Base-by-base conservation (phyloP, 2,888 invertebrate genomes). In the Hypomecis punctinalis region DNA sequence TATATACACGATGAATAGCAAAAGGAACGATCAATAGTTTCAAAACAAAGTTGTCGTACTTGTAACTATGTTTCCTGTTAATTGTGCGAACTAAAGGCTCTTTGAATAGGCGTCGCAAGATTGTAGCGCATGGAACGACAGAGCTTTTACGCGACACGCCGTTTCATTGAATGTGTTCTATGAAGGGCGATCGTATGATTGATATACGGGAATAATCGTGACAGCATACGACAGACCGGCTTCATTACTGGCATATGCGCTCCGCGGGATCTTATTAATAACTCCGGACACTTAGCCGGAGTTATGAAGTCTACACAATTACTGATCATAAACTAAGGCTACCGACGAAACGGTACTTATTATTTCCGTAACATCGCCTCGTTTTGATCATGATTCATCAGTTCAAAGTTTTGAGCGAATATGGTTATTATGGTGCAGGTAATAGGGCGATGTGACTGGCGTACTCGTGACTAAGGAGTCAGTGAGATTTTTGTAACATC, bases 381-480 rank as follows among this genome's bases (percentile, higher is more conserved):
- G 58, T 76, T 76, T 69, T 66, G 67, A 72, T 69, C 69, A 65
- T 78, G 73, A 75, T 71, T 74, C 78, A 76, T 68, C 68, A 69
- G 68, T 72, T 67, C 63, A 72, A 69, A 62, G 69, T 67, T 69
- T 67, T 64, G 68, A 68, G 60, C 64, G 62, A 71, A 71, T 69
- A 69, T 66, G 63, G 61, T 60, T 58, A 66, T 69, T 68, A 70
- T 67, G 59, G 49, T 67, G 60, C 48, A 59, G 66, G 67, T 68
- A 61, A 66, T 67, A 71, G 53, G 60, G 67, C 51, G 54, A 66
- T 54, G 64, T 61, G 57, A 61, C 47, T 39, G 51, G 62, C 48
- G 57, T 63, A 48, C 53, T 64, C 47, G 58, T 61, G 69, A 65
- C 66, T 60, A 63, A 62, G 59, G 54, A 63, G 61, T 58, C 13